Evolutionary conservation across 2,888 invertebrate genomes (phyloP), one percentile per base, ranked within the genome.

Genomic region (Ptychoptera contaminata): DNA sequence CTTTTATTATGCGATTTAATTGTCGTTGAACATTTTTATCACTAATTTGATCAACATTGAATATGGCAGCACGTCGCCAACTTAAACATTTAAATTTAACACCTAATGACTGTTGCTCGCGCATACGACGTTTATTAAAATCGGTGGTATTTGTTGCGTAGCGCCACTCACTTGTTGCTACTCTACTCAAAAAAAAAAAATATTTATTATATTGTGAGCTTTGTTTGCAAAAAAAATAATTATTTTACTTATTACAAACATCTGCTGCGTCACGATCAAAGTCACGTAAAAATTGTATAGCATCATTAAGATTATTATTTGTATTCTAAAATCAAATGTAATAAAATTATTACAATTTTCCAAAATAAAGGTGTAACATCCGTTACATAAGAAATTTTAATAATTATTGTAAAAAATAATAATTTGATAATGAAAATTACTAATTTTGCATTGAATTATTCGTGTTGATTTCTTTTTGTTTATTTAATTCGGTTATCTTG

Each of bases 131-230:
- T 3, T 77, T 73, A 61, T 82, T 83, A 49, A 63, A 62, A 43
- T 82, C 82, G 0, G 82, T 82, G 50, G 82, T 77, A 59, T 84
- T 84, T 7, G 82, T 83, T 8, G 79, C 78, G 56, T 79, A 84
- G 45, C 73, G 72, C 83, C 84, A 84, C 56, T 82, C 80, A 0
- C 80, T 74, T 51, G 73, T 74, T 42, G 74, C 78, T 2, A 82
- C 77, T 49, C 75, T 69, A 14, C 3, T 32, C n/a, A 32, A n/a
- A 7, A 2, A 11, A 32, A 3, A 60, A 4, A 55, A 54, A 42
- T 37, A 46, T 30, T n/a, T 2, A 32, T 32, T 11, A 32, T 7
- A 32, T 11, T 11, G 2, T 9, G n/a, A 32, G 8, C 9, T 32
- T 32, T 32, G 4, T 7, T 9, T 32, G 4, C 11, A 9, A 32